Evolutionary conservation across 2,888 invertebrate species (phyloP).

Genomic region (Lapara coniferarum): DNA sequence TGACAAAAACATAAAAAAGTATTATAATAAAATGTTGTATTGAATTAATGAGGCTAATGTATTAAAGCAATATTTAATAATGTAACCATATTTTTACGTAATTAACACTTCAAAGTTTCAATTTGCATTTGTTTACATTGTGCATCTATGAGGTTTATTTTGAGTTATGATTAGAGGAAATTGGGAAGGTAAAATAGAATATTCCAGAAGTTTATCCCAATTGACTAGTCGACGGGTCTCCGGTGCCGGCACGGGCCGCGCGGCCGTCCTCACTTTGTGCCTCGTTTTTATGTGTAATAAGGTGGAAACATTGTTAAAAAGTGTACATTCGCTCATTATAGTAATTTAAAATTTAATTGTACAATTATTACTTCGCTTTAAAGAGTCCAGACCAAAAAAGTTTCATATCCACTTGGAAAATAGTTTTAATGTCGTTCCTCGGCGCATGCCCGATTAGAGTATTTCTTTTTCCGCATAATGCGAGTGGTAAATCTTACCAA

Average conservation of each 20-base stretch:
- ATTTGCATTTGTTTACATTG: too few species aligned
- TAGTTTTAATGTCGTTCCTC: neutral
- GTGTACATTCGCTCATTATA: conserved; percentile 24
- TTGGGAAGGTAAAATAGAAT: too few species aligned
- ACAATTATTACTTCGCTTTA: conserved; percentile 21
- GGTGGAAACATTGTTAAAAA: conserved; percentile 24
- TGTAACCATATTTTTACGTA: too few species aligned
- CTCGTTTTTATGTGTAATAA: conserved; percentile 41
- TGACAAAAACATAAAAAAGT: neutral
- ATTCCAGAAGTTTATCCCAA: neutral
- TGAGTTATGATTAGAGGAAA: too few species aligned
- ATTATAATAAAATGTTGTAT: neutral
- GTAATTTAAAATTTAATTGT: conserved; percentile 15
- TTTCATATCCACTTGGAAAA: conserved; percentile 22
- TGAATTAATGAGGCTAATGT: conserved; percentile 2
- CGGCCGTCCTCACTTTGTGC: conserved; percentile 72
- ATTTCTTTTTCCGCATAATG: neutral
- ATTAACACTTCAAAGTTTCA: too few species aligned
- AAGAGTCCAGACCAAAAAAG: conserved; percentile 23
- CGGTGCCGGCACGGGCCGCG: conserved; percentile 60
- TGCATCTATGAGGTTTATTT: too few species aligned
- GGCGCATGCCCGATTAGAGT: neutral
- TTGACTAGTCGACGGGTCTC: conserved; percentile 44
- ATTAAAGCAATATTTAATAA: conserved; percentile 6
- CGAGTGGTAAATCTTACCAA: neutral